Evolutionary conservation across 2,888 invertebrate genomes (phyloP), one percentile per base, ranked within the genome.

Genomic region (Cremastinae sp.): DNA sequence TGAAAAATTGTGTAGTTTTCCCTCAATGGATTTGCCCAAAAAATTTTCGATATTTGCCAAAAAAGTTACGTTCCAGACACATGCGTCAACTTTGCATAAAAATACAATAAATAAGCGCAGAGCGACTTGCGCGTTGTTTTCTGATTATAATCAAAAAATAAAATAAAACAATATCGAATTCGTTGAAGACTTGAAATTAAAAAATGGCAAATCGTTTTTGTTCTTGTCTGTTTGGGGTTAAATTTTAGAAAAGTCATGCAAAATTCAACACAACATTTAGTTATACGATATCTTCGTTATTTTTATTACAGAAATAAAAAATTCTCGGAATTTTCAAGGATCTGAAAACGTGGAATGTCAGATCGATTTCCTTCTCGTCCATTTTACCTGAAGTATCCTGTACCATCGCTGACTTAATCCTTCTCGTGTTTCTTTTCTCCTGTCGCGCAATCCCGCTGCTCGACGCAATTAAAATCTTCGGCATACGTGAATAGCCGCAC

Each of bases 401-500:
- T 49, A 20, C 12, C 18, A 28, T 28, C 2, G 28, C 47, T n/a
- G 39, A 12, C 18, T 37, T 45, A 18, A 47, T 18, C 35, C 66
- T 69, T 69, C 58, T 58, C 45, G 18, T 66, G 7, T 55, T 45
- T n/a, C 16, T 35, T 55, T 73, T 73, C 37, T 61, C 70, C 59
- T 64, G 45, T 59, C 64, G 62, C 39, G 58, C 62, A 64, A 69
- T 70, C 51, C 65, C 14, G 70, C 61, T 49, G n/a, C 53, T 22
- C 66, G 62, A 39, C 37, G 75, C 75, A 75, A 75, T 75, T 75
- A 68, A 70, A 61, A 66, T 68, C 58, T 62, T 75, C 22, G 58
- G 59, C 51, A 61, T 70, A 70, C 69, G 51, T 61, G 18, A 70
- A 45, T 56, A 45, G 45, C 16, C 45, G 20, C 47, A 55, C 22